These are phyloP conservation scores for Coreius guichenoti DNA, from an alignment of 2,797 vertebrate species.

Conservation along the genomic window DNA sequence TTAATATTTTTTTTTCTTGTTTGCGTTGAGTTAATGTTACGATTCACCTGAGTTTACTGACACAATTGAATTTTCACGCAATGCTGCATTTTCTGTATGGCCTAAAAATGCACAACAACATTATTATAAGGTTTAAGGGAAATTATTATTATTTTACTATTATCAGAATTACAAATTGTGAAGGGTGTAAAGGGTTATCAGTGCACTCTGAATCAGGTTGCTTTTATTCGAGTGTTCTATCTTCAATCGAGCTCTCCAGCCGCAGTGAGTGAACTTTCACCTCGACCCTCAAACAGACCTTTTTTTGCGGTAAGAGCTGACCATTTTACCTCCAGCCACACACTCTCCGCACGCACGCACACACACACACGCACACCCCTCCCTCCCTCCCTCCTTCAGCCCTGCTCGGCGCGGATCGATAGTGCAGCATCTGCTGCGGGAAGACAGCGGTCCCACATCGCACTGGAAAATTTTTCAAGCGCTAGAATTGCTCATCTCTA, in stretches of 20 bases:
- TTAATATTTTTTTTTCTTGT: neutral
- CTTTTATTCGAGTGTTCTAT: conserved; percentile 63
- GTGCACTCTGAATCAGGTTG: conserved; percentile 10
- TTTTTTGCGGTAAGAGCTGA: conserved; percentile 74
- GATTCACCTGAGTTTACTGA: neutral
- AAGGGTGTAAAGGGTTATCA: conserved; percentile 57
- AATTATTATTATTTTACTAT: neutral
- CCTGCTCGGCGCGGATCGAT: conserved; percentile 77
- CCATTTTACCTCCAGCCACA: conserved; percentile 78
- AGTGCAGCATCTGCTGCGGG: conserved; percentile 83
- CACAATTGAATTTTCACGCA: neutral
- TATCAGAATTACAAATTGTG: conserved; percentile 58
- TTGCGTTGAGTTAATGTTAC: neutral
- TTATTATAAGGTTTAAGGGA: neutral
- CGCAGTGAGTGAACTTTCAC: conserved; percentile 81
- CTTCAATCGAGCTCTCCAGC: conserved; percentile 68
- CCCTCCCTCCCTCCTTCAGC: conserved; percentile 68
- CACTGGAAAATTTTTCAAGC: conserved; percentile 70
- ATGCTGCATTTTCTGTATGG: neutral
- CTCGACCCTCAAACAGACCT: conserved; percentile 68
- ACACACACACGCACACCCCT: conserved; percentile 56
- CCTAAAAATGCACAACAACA: neutral
- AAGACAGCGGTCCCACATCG: conserved; percentile 79
- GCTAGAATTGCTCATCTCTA: conserved; percentile 80
- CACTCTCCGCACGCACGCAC: conserved; percentile 56